A percentile compares a stretch with the other conserved stretches of the same genome.
phyloP scores from a whole-genome alignment of 1,140 invertebrate genomes.

The Drosophila bocqueti region DNA sequence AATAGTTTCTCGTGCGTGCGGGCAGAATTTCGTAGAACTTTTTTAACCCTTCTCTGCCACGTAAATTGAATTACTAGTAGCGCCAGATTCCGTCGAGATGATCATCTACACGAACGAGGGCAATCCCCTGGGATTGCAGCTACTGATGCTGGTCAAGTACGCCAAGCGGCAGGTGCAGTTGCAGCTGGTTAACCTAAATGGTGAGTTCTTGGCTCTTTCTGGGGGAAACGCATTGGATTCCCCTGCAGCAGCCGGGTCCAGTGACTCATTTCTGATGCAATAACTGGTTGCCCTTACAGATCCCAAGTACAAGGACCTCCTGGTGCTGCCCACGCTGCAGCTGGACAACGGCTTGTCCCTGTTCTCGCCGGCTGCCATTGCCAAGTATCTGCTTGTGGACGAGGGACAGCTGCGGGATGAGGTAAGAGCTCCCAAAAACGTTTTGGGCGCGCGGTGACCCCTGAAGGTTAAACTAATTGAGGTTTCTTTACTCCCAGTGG shows the following conservation, averaged over 20 bases:
- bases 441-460: constrained; percentile 12
- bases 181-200: constrained; percentile 86
- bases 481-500: constrained; percentile 86
- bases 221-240: constrained; percentile 22
- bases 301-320: constrained; percentile 62
- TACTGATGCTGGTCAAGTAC: constrained; percentile 89
- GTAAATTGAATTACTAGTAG: constrained; percentile 66
- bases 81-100: constrained; percentile 84
- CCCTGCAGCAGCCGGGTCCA: background rate
- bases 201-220: constrained; percentile 81
- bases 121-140: constrained; percentile 90
- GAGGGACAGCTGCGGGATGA: constrained; percentile 69
- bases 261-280: constrained; percentile 67
- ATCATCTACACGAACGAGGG: constrained; percentile 89
- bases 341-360: constrained; percentile 85
- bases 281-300: constrained; percentile 59
- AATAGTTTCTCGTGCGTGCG: constrained; percentile 44
- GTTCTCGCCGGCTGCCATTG: constrained; percentile 87
- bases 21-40: constrained; percentile 8
- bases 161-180: constrained; percentile 86
- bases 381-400: constrained; percentile 86
- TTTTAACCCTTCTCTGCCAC: constrained; percentile 66
- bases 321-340: constrained; percentile 86
- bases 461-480: constrained; percentile 71
- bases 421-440: constrained; percentile 53